phyloP scores from a whole-genome alignment of 1,140 invertebrate species.

The Diplogasteroides magnus region DNA sequence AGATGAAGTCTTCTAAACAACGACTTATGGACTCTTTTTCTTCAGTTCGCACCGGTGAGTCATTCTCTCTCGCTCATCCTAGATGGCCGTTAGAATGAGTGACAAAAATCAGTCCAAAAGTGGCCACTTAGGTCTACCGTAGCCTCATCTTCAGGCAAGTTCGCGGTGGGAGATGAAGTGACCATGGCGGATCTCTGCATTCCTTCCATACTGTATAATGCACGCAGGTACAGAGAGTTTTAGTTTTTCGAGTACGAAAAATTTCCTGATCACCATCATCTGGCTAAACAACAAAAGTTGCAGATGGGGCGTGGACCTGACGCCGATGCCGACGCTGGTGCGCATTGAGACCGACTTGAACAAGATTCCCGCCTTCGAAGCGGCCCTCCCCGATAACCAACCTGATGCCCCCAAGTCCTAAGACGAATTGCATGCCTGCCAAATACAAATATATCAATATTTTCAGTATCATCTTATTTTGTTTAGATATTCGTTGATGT shows the following conservation, averaged over 20 bases:
- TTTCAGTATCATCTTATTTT: too few species aligned
- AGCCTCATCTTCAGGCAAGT: not conserved
- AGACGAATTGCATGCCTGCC: too few species aligned
- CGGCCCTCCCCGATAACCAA: conserved; percentile 78
- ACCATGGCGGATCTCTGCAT: not conserved
- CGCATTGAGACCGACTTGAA: conserved; percentile 69
- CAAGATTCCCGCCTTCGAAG: conserved; percentile 78
- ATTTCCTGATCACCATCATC: not conserved
- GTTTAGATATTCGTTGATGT: too few species aligned
- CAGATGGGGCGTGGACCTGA: conserved; percentile 82
- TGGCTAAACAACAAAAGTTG: not conserved
- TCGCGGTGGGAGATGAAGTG: not conserved
- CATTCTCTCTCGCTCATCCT: too few species aligned
- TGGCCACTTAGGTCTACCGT: not conserved
- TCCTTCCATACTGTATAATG: conserved; percentile 6
- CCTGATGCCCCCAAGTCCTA: conserved; percentile 70
- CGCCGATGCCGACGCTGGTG: conserved; percentile 78
- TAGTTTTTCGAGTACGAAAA: conserved; percentile 6
- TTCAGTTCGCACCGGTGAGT: not conserved
- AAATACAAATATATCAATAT: too few species aligned
- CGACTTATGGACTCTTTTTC: conserved; percentile 62
- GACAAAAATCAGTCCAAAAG: not conserved
- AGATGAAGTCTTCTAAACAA: conserved; percentile 84
- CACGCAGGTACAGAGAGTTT: not conserved
- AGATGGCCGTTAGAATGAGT: not conserved